A percentile compares a stretch with the other conserved stretches of the same genome.
Conservation (phyloP, 2,888 invertebrate species). For the Standfussiana lucernea region DNA sequence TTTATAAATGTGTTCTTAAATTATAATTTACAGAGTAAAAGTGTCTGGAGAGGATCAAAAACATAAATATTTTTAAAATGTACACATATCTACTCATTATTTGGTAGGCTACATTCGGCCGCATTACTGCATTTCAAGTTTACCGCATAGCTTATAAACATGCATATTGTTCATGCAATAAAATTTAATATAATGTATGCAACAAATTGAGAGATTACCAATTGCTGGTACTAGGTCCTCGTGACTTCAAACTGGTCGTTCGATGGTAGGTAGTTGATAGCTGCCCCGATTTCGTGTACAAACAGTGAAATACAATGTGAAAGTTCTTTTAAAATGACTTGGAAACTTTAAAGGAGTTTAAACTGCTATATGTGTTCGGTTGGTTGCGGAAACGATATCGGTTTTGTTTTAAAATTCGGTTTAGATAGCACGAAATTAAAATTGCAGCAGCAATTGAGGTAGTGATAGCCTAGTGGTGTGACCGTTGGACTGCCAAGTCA, state of each 20-base stretch:
- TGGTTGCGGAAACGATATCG: not conserved
- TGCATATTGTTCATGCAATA: constrained; percentile 28
- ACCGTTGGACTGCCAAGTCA: too few relatives aligned
- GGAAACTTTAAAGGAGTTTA: constrained; percentile 37
- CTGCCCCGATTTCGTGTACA: constrained; percentile 18
- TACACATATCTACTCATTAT: not conserved
- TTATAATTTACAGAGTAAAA: not conserved
- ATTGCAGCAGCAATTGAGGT: too few relatives aligned
- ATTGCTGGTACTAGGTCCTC: constrained; percentile 17
- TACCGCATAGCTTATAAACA: constrained; percentile 31
- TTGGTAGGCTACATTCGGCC: not conserved
- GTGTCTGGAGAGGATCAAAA: not conserved
- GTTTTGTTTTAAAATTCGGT: constrained; percentile 10
- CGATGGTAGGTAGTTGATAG: constrained; percentile 17
- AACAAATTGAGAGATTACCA: constrained; percentile 41
- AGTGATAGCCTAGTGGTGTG: too few relatives aligned
- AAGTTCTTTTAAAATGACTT: constrained; percentile 43
- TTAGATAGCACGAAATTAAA: not conserved
- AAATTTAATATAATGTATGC: constrained; percentile 34
- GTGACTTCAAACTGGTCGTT: constrained; percentile 31
- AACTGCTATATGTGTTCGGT: constrained; percentile 5
- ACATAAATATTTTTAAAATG: not conserved
- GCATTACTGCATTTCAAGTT: constrained; percentile 5
- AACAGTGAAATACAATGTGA: constrained; percentile 27
- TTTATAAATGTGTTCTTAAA: not conserved